Conservation (phyloP, 1,140 invertebrate genomes). For the Prorops nasuta region DNA sequence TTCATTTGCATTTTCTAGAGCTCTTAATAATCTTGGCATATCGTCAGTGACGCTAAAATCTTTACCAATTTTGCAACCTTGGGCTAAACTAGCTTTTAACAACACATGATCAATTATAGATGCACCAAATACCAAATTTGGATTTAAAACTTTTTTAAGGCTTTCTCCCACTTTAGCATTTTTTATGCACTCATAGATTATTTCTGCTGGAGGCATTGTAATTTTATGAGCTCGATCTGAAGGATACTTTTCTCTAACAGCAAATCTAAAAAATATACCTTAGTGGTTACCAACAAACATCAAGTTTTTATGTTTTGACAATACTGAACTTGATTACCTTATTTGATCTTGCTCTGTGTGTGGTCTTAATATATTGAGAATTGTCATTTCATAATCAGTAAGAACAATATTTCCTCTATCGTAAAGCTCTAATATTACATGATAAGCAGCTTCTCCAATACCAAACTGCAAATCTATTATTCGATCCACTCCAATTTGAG, state of each 20-base stretch:
- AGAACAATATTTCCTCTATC: slow-evolving; percentile 96
- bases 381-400: slow-evolving; percentile 88
- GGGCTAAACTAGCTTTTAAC: slow-evolving; percentile 66
- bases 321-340: slow-evolving; percentile 52
- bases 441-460: slow-evolving; percentile 88
- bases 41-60: slow-evolving; percentile 68
- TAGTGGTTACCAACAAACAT: background rate
- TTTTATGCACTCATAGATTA: slow-evolving; percentile 58
- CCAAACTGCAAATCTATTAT: slow-evolving; percentile 95
- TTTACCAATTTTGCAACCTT: slow-evolving; percentile 60
- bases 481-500: slow-evolving; percentile 85
- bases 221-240: slow-evolving; percentile 68
- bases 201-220: slow-evolving; percentile 55
- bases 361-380: slow-evolving; percentile 90
- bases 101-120: slow-evolving; percentile 89
- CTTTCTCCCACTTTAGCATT: slow-evolving; percentile 72
- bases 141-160: slow-evolving; percentile 84
- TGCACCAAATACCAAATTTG: slow-evolving; percentile 83
- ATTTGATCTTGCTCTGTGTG: slow-evolving; percentile 92
- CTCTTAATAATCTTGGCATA: slow-evolving; percentile 65
- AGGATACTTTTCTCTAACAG: slow-evolving; percentile 91
- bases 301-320: slow-evolving; percentile 11
- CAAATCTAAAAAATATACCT: slow-evolving; percentile 65
- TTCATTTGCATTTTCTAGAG: slow-evolving; percentile 70
- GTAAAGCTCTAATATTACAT: slow-evolving; percentile 95